Percentiles rank a stretch among this genome's conserved stretches.
Conservation (phyloP, 2,797 vertebrate genomes). For the Sternotherus odoratus region DNA sequence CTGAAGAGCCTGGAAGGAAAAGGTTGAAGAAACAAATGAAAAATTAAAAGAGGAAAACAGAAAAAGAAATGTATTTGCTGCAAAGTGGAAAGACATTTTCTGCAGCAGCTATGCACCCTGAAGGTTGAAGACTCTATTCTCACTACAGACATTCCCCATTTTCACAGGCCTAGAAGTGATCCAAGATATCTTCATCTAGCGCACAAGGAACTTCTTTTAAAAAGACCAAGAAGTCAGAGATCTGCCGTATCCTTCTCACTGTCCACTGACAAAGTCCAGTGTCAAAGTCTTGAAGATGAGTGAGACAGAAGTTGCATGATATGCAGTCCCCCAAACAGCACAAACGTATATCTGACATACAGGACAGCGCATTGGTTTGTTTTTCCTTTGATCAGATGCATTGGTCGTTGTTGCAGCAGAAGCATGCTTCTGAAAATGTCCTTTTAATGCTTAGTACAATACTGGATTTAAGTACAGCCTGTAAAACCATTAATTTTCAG, state of each 20-base stretch:
- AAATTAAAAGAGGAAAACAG: neutral
- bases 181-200: neutral
- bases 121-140: neutral
- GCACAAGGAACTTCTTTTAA: neutral
- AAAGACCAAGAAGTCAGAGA: neutral
- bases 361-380: rapidly evolving
- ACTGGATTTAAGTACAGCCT: rapidly evolving
- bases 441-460: rapidly evolving
- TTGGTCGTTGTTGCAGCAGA: neutral
- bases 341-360: rapidly evolving
- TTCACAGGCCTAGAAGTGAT: neutral
- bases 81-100: neutral
- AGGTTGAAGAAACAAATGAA: neutral
- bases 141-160: neutral
- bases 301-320: neutral
- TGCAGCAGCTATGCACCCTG: constrained; percentile 39
- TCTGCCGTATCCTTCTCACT: neutral
- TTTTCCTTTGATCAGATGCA: neutral
- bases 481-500: neutral
- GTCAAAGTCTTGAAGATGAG: neutral
- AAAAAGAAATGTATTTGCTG: neutral
- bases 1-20: neutral
- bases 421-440: neutral
- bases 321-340: neutral
- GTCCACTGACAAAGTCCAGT: neutral